Evolutionary conservation across 1,140 invertebrate species (phyloP), one percentile per base, ranked within the genome.

Genomic region (Luehdorfia chinensis): DNA sequence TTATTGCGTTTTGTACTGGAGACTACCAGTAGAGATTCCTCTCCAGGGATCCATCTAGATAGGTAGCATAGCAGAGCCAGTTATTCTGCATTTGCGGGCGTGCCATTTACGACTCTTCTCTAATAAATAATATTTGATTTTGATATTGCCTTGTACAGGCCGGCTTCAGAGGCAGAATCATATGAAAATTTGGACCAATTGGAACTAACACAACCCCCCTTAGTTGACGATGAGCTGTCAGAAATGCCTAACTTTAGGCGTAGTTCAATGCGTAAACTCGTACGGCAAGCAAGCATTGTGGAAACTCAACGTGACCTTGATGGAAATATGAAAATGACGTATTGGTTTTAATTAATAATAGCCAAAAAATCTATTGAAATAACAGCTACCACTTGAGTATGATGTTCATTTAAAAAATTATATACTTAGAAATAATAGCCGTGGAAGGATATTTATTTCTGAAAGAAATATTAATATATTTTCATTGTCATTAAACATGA

Each of bases 291-390:
- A 28, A 95, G 93, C 78, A 87, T 91, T 1, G 91, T 95, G 88
- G 93, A 94, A 51, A 94, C 94, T 1, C 94, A 94, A 59, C 89
- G 90, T 41, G 90, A 93, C 52, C 88, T 90, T 0, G 92, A 94
- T 63, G 94, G 94, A 9, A 91, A 90, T 28, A 93, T 95, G 69
- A 93, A 93, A 73, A 91, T 95, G 85, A 94, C 94, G 0, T 94
- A 94, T 75, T 95, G 94, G 94, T 94, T 94, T 87, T 95, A 89
- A 21, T 21, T 21, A 21, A 2, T 21, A 21, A 21, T 21, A 21
- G n/a, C n/a, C n/a, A n/a, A n/a, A n/a, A n/a, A n/a, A n/a, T n/a
- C n/a, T n/a, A n/a, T n/a, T n/a, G n/a, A n/a, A n/a, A n/a, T n/a
- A n/a, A n/a, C n/a, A n/a, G n/a, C n/a, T n/a, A n/a, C n/a, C n/a